Evolutionary conservation across 2,113 vertebrate species (phyloP).

Genomic region (Silurus glanis): DNA sequence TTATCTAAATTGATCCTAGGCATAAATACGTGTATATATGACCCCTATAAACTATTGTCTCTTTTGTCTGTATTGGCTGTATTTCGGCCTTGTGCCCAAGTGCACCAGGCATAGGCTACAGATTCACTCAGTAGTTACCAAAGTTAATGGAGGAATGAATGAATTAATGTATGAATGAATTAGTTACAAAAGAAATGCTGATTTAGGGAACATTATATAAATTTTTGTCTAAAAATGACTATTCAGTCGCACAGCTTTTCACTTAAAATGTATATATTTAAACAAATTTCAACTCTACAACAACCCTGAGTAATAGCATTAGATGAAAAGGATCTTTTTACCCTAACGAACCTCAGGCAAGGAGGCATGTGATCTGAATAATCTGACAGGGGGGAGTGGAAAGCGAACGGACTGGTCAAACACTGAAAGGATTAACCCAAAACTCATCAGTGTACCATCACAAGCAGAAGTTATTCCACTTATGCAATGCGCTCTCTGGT

Average conservation of each 20-base stretch:
- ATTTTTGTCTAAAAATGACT: neutral
- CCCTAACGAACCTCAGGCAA: conserved; percentile 12
- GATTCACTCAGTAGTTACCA: neutral
- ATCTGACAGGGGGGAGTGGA: conserved; percentile 4
- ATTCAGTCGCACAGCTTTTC: neutral
- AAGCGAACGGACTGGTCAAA: neutral
- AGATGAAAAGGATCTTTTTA: neutral
- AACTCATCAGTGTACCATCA: neutral
- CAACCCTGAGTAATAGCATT: neutral
- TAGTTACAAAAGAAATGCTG: no score
- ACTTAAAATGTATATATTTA: neutral
- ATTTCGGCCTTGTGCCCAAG: neutral
- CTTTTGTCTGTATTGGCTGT: neutral
- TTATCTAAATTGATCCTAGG: neutral
- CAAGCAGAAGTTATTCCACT: neutral
- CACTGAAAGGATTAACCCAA: neutral
- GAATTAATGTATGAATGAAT: neutral
- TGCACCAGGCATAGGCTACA: neutral
- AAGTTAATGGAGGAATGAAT: neutral
- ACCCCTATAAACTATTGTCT: neutral
- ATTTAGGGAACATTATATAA: neutral
- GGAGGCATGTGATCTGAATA: conserved; percentile 38
- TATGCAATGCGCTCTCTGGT: conserved; percentile 1
- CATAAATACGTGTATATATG: neutral
- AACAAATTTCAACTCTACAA: neutral